phyloP scores from a whole-genome alignment of 2,113 vertebrate genomes.

The Hipposideros armiger region DNA sequence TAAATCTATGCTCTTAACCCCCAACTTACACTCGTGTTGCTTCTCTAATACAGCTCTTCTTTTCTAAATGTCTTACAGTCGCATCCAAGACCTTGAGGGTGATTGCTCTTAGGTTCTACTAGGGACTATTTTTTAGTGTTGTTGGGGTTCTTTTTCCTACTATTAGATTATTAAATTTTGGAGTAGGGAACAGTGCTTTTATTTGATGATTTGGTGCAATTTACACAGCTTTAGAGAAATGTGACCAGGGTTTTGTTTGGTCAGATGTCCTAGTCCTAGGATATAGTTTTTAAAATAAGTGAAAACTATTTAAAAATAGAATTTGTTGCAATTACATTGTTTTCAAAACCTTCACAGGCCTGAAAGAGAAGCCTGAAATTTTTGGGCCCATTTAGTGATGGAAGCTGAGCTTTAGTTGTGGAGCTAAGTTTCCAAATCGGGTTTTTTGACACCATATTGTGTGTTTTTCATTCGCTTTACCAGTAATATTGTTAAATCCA shows the following conservation, averaged over 20 bases:
- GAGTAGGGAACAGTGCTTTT: neutral
- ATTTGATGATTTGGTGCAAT: neutral
- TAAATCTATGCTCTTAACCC: neutral
- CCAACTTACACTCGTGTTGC: neutral
- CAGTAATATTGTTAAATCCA: neutral
- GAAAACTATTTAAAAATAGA: constrained; percentile 16
- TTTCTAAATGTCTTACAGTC: neutral
- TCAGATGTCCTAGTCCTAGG: neutral
- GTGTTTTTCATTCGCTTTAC: constrained; percentile 17
- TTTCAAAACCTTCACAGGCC: neutral
- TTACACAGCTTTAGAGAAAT: neutral
- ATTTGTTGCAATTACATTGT: neutral
- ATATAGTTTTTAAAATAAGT: neutral
- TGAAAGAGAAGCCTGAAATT: neutral
- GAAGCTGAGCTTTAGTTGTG: neutral
- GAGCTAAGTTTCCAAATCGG: neutral
- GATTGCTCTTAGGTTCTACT: neutral
- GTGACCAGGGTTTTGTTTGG: neutral
- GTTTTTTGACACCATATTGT: neutral
- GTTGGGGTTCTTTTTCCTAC: neutral
- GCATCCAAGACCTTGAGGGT: neutral
- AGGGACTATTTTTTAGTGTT: neutral
- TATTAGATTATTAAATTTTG: constrained; percentile 37
- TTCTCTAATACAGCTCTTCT: neutral
- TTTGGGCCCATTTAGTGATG: neutral